Percentiles rank a stretch among this genome's conserved stretches.
Evolutionary conservation across 1,140 invertebrate species (phyloP).

Genomic region (Scaptomyza pallida): DNA sequence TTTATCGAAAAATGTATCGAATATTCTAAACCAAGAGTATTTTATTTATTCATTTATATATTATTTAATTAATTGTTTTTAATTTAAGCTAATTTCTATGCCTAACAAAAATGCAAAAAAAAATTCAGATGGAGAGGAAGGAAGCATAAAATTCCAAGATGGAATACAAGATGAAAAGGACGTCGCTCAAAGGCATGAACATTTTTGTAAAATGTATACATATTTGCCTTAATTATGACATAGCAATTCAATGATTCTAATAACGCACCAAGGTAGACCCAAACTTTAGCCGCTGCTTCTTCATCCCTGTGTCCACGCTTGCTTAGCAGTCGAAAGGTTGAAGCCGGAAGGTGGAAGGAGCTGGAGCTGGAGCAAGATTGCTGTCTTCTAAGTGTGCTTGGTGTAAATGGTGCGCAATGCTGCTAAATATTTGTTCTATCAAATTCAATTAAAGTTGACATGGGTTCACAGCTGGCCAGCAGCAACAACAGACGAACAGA

Average conservation of each 20-base stretch:
- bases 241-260: constrained; percentile 30
- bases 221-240: constrained; percentile 36
- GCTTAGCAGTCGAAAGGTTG: background rate
- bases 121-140: no score
- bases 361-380: background rate
- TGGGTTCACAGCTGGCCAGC: constrained; percentile 65
- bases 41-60: no score
- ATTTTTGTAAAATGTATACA: background rate
- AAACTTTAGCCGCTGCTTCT: constrained; percentile 1
- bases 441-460: constrained; percentile 82
- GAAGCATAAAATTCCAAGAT: background rate
- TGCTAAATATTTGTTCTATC: constrained; percentile 79
- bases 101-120: no score
- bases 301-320: no score
- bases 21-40: no score
- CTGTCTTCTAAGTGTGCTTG: constrained; percentile 22
- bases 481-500: constrained; percentile 35
- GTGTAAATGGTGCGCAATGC: constrained; percentile 59
- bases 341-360: background rate
- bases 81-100: background rate
- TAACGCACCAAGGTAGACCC: background rate
- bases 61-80: no score
- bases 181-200: background rate
- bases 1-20: no score
- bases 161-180: background rate